Percentiles rank a stretch among this genome's conserved stretches.
Conservation (phyloP, 1,140 invertebrate species). For the Eupeodes corollae region DNA sequence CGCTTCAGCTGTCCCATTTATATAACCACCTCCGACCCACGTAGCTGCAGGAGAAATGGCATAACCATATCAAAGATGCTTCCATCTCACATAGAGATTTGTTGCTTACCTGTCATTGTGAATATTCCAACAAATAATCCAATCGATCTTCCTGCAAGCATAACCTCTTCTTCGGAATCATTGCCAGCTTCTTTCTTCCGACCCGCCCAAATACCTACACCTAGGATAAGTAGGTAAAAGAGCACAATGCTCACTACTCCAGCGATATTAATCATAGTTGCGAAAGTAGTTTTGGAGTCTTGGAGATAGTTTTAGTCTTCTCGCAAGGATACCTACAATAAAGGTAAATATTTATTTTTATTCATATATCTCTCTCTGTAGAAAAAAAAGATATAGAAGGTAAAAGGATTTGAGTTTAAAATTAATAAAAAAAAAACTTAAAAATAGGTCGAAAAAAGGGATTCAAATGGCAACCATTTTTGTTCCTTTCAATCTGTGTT, state of each 20-base stretch:
- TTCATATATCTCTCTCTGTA: no score
- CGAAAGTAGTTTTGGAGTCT: conserved; percentile 7
- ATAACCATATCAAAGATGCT: no score
- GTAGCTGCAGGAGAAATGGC: conserved; percentile 57
- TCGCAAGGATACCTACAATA: no score
- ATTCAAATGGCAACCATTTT: no score
- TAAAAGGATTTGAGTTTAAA: no score
- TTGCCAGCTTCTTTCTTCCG: conserved; percentile 77
- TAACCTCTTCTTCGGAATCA: conserved; percentile 88
- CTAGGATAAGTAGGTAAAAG: conserved; percentile 87
- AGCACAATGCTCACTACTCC: conserved; percentile 85
- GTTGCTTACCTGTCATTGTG: conserved; percentile 82
- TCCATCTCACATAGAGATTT: background rate
- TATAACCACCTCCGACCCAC: conserved; percentile 98
- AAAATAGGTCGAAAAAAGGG: no score
- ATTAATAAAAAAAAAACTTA: no score
- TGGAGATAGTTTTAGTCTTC: conserved; percentile 4
- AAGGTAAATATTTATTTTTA: no score
- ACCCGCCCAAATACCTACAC: conserved; percentile 90
- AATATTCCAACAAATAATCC: conserved; percentile 94
- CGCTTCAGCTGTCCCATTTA: conserved; percentile 94
- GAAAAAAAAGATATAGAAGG: no score
- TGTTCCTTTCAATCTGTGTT: no score
- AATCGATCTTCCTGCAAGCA: conserved; percentile 92
- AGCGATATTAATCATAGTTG: conserved; percentile 77